Conservation (phyloP, 2,797 vertebrate genomes). For the Enteromius anoplus region DNA sequence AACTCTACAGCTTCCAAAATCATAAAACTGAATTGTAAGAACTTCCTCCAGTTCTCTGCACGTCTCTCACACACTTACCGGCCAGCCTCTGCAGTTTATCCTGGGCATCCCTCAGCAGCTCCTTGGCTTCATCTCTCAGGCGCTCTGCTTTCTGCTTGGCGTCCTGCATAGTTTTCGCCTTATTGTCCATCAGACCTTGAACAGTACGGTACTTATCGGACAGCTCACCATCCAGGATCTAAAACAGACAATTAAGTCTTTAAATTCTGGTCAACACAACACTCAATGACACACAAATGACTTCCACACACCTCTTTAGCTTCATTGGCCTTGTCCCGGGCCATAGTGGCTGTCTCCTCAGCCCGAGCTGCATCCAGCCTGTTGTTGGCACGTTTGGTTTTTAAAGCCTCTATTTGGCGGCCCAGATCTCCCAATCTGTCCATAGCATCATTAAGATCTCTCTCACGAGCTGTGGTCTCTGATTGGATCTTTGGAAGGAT, state of each 20-base stretch:
- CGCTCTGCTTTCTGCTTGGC: slow-evolving; percentile 87
- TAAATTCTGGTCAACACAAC: slow-evolving; percentile 11
- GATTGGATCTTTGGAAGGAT: slow-evolving; percentile 82
- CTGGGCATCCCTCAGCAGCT: slow-evolving; percentile 86
- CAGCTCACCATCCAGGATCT: slow-evolving; percentile 90
- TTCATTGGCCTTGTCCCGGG: slow-evolving; percentile 85
- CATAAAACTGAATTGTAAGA: background rate
- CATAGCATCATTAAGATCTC: slow-evolving; percentile 80
- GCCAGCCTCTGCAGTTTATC: slow-evolving; percentile 86
- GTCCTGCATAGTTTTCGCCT: slow-evolving; percentile 83
- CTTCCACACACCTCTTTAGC: slow-evolving; percentile 85
- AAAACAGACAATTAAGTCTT: slow-evolving; percentile 37
- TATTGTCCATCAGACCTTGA: slow-evolving; percentile 86
- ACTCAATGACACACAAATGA: background rate
- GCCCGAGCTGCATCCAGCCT: slow-evolving; percentile 89
- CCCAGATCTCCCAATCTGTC: slow-evolving; percentile 79
- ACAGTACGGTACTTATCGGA: slow-evolving; percentile 88
- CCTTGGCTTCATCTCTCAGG: slow-evolving; percentile 86
- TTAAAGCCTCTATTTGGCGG: slow-evolving; percentile 82
- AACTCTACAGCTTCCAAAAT: background rate
- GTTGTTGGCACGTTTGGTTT: slow-evolving; percentile 91
- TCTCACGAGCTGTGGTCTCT: slow-evolving; percentile 80
- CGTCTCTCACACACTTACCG: slow-evolving; percentile 73
- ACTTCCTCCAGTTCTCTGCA: background rate
- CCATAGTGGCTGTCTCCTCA: slow-evolving; percentile 87